Evolutionary conservation across 1,140 invertebrate genomes (phyloP).

Genomic region (Drosophila murphyi): DNA sequence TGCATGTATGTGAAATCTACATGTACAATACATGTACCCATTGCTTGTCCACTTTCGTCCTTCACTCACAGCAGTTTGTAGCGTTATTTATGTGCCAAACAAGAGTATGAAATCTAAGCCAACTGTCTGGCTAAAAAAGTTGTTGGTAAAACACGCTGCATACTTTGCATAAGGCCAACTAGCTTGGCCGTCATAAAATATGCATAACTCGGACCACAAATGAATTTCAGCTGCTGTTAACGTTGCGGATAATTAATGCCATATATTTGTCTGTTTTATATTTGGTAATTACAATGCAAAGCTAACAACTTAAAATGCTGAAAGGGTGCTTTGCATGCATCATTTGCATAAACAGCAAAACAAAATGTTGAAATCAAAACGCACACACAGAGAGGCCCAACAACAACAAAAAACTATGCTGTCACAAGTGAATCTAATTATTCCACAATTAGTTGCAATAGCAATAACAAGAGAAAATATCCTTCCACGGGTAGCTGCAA

Average conservation of each 20-base stretch:
- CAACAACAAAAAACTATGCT: slow-evolving; percentile 3
- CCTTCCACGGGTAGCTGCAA: background rate
- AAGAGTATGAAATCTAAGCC: slow-evolving; percentile 6
- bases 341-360: slow-evolving; percentile 63
- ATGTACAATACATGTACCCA: background rate
- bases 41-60: background rate
- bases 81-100: slow-evolving; percentile 14
- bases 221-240: slow-evolving; percentile 23
- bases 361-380: slow-evolving; percentile 46
- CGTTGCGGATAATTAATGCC: slow-evolving; percentile 65
- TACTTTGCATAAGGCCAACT: slow-evolving; percentile 5
- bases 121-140: slow-evolving; percentile 3
- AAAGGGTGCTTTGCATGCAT: slow-evolving; percentile 14
- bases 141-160: slow-evolving; percentile 6
- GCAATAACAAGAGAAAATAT: slow-evolving; percentile 4
- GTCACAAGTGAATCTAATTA: slow-evolving; percentile 33
- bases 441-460: slow-evolving; percentile 15
- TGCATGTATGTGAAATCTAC: too few relatives aligned
- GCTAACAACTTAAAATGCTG: slow-evolving; percentile 4
- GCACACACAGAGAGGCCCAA: too few relatives aligned
- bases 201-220: slow-evolving; percentile 1
- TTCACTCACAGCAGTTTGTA: slow-evolving; percentile 8
- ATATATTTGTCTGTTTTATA: slow-evolving; percentile 46
- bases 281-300: slow-evolving; percentile 35
- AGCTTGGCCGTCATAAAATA: background rate